Evolutionary conservation across 2,888 invertebrate species (phyloP).

Genomic region (Scaptomyza caliginosa): DNA sequence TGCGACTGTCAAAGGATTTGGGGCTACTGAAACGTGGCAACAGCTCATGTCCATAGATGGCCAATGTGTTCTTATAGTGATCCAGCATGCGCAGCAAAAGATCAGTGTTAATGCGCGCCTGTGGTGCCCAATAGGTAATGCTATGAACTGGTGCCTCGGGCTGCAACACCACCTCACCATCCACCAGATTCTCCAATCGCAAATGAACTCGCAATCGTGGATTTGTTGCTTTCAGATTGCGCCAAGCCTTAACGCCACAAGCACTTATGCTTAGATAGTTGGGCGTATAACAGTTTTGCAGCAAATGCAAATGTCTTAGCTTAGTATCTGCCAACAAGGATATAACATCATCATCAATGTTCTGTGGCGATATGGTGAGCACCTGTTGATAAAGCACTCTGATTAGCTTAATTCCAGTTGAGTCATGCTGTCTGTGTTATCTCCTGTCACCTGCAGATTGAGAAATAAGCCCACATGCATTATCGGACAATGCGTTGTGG

Average conservation of each 20-base stretch:
- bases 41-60: slow-evolving; percentile 88
- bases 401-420: neutral
- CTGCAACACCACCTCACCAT: slow-evolving; percentile 88
- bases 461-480: slow-evolving; percentile 91
- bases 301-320: slow-evolving; percentile 88
- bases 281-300: slow-evolving; percentile 90
- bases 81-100: slow-evolving; percentile 86
- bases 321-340: slow-evolving; percentile 87
- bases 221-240: slow-evolving; percentile 85
- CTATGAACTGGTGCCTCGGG: slow-evolving; percentile 88
- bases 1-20: slow-evolving; percentile 88
- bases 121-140: slow-evolving; percentile 87
- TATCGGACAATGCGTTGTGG: slow-evolving; percentile 88
- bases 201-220: slow-evolving; percentile 88
- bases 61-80: slow-evolving; percentile 87
- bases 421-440: neutral
- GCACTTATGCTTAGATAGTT: slow-evolving; percentile 85
- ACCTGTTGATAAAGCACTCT: slow-evolving; percentile 83
- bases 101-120: slow-evolving; percentile 85
- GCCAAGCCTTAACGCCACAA: slow-evolving; percentile 85
- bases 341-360: slow-evolving; percentile 89
- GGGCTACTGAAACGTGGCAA: slow-evolving; percentile 88
- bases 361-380: slow-evolving; percentile 89
- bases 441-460: slow-evolving; percentile 86
- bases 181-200: slow-evolving; percentile 86